Evolutionary conservation across 2,113 vertebrate genomes (phyloP).

Genomic region (Charina bottae): DNA sequence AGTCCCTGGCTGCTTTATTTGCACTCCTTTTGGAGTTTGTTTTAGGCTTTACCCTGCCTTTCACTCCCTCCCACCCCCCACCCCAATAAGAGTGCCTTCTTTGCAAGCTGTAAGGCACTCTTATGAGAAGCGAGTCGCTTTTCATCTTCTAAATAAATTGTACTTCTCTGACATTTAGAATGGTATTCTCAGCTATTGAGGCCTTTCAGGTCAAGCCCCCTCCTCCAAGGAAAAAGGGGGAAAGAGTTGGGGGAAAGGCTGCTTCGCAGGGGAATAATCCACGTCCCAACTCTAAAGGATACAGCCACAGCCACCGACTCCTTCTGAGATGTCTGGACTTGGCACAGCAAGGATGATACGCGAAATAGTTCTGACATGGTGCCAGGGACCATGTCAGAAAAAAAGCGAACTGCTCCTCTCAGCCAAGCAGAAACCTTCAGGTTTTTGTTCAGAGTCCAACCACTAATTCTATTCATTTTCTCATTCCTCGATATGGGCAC

Average conservation of each 20-base stretch:
- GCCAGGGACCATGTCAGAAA: neutral
- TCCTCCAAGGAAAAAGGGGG: neutral
- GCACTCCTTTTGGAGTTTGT: conserved; percentile 90
- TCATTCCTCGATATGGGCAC: neutral
- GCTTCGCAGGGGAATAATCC: conserved; percentile 71
- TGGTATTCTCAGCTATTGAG: conserved; percentile 82
- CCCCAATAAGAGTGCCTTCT: conserved; percentile 81
- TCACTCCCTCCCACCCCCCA: conserved; percentile 80
- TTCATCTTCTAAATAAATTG: conserved; percentile 84
- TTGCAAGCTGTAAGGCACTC: conserved; percentile 83
- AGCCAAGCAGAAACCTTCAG: no score
- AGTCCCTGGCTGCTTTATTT: conserved; percentile 89
- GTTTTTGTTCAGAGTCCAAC: neutral
- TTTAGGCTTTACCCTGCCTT: conserved; percentile 88
- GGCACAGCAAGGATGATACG: neutral
- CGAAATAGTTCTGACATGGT: neutral
- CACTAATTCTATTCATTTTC: neutral
- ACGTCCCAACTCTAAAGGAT: conserved; percentile 63
- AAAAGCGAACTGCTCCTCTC: no score
- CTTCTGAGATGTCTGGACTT: neutral
- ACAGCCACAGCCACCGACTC: conserved; percentile 59
- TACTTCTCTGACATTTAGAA: conserved; percentile 83
- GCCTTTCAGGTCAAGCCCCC: conserved; percentile 71
- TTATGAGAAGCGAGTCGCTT: conserved; percentile 81
- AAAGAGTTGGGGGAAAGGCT: conserved; percentile 67